Evolutionary conservation across 64 coral and sea anemone genomes (phyloP), one percentile per base, ranked within the genome.

Genomic region (Actinia equina): DNA sequence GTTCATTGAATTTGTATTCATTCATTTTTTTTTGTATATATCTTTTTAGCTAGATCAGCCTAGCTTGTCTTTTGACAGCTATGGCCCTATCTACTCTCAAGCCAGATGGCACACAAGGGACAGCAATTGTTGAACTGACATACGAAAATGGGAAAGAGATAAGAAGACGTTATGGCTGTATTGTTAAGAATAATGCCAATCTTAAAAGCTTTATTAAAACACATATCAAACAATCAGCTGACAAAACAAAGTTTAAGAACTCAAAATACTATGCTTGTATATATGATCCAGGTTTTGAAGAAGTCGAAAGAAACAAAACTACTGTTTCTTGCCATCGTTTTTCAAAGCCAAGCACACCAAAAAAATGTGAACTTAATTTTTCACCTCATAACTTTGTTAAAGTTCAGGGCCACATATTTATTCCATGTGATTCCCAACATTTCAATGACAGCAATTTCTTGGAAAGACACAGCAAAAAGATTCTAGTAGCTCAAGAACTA

Each of bases 91-190:
- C 3, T 27, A 0, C 23, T 41, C 23, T 15, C 2, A 80, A 80
- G 25, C 77, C 77, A 18, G 77, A 80, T 80, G 77, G 77, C 7
- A 81, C 42, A 13, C 17, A 52, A 81, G 78, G 78, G 16, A 81
- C 78, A 9, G 78, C 42, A 2, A 81, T 44, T 49, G 16, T 52
- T 22, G 27, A 44, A 17, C 0, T 81, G 43, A 81, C 44, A 80
- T 52, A 71, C 22, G 11, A 44, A 0, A 41, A 80, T 7, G 9
- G 1, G 0, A 80, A 52, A 4, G 16, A 44, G 19, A 45, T 5
- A 14, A 20, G 1, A 3, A 52, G 2, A 52, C 14, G 15, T 45
- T 13, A 51, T 81, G 78, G 78, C 44, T 81, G 42, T 8, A 19
- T 81, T 2, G 22, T 81, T 5, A 52, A 52, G 5, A 52, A 81